These are phyloP conservation scores for Echinops telfairi DNA, from an alignment of 2,113 vertebrate species.

Conservation along the genomic window DNA sequence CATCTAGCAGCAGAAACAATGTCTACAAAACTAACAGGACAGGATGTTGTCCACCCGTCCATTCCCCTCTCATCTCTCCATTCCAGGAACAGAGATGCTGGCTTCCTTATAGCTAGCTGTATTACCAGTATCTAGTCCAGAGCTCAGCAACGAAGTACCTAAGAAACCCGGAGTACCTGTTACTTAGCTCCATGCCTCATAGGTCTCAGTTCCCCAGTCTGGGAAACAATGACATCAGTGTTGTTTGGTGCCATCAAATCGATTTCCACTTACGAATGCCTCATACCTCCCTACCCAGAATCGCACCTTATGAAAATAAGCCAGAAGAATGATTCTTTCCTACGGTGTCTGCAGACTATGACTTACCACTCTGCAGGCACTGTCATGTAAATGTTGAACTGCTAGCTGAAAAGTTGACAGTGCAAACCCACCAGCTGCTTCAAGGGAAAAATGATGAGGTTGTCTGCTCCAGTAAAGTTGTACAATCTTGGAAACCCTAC, in stretches of 20 bases:
- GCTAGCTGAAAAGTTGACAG: neutral
- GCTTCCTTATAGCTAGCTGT: neutral
- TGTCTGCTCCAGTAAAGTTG: neutral
- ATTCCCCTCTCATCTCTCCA: neutral
- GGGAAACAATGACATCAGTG: slow-evolving; percentile 15
- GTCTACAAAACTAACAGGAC: neutral
- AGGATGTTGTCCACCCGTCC: neutral
- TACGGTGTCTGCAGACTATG: no score
- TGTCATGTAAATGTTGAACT: neutral
- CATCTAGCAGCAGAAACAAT: no score
- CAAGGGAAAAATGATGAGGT: neutral
- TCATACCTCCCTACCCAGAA: neutral
- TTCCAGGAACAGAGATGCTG: no score
- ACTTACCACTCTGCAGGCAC: neutral
- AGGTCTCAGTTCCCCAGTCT: neutral
- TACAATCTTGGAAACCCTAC: neutral
- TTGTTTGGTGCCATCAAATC: neutral
- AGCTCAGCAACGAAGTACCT: neutral
- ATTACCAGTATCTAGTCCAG: neutral
- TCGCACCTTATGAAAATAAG: neutral
- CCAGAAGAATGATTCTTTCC: neutral
- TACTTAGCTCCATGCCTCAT: neutral
- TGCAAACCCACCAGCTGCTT: neutral
- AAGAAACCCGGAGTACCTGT: neutral
- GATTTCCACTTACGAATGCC: neutral